phyloP scores from a whole-genome alignment of 2,113 vertebrate genomes.

The Sula dactylatra region DNA sequence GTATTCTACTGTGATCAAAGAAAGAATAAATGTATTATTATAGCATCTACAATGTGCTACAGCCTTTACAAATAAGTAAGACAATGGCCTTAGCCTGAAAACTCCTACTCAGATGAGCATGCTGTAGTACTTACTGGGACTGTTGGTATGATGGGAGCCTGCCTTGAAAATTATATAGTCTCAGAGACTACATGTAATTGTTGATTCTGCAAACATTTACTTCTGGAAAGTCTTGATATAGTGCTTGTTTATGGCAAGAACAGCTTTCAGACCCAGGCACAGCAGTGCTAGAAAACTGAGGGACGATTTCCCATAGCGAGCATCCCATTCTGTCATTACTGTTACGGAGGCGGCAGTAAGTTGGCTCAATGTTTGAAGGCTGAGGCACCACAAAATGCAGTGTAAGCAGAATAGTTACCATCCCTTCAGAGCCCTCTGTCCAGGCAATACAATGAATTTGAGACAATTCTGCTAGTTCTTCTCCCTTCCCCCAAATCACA shows the following conservation, averaged over 20 bases:
- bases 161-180: not conserved
- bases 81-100: not conserved
- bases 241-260: not conserved
- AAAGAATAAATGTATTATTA: not conserved
- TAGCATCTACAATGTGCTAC: not conserved
- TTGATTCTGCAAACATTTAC: not conserved
- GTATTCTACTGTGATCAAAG: not conserved
- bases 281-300: not conserved
- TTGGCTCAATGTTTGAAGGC: accelerated
- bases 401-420: not conserved
- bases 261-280: not conserved
- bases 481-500: not conserved
- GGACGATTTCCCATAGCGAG: not conserved
- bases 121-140: not conserved
- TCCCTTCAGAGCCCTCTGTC: not conserved
- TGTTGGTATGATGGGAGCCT: not conserved
- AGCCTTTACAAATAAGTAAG: not conserved
- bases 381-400: not conserved
- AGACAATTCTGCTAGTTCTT: not conserved
- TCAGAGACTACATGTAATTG: accelerated
- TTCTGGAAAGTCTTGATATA: not conserved
- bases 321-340: accelerated
- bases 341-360: accelerated
- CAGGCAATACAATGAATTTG: not conserved
- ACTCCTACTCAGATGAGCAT: not conserved